These are phyloP conservation scores for Drosophila varians DNA, from an alignment of 1,140 invertebrate genomes.

Conservation along the genomic window DNA sequence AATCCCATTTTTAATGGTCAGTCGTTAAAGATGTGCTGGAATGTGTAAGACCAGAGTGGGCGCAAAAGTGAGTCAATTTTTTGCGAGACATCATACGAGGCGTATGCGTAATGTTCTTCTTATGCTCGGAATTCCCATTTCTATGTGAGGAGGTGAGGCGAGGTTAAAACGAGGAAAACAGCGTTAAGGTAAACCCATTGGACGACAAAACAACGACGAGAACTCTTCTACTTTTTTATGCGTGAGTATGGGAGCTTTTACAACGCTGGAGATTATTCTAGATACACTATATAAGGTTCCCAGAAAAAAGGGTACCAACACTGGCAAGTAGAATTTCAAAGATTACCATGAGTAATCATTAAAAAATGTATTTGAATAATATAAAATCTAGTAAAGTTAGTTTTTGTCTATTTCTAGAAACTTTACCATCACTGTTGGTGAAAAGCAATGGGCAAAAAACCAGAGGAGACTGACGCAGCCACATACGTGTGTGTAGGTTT, in stretches of 20 bases:
- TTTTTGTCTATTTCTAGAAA: slow-evolving; percentile 3
- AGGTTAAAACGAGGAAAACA: not conserved
- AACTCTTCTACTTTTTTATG: slow-evolving; percentile 36
- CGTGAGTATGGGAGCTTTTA: slow-evolving; percentile 13
- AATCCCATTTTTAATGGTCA: slow-evolving; percentile 18
- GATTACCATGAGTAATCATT: too few species aligned
- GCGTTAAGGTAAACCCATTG: slow-evolving; percentile 40
- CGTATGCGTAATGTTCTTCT: slow-evolving; percentile 53
- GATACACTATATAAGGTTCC: not conserved
- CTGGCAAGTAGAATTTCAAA: too few species aligned
- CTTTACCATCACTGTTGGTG: slow-evolving; percentile 8
- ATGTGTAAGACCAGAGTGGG: too few species aligned
- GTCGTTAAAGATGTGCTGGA: slow-evolving; percentile 29
- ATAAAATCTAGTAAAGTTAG: not conserved
- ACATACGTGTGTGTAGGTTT: slow-evolving; percentile 29
- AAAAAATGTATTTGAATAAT: too few species aligned
- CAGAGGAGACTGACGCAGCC: slow-evolving; percentile 13
- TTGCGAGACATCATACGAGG: slow-evolving; percentile 22
- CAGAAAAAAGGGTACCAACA: too few species aligned
- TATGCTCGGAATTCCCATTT: slow-evolving; percentile 26
- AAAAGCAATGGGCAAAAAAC: slow-evolving; percentile 25
- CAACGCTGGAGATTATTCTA: not conserved
- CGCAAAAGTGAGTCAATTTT: slow-evolving; percentile 35
- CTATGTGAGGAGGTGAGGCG: not conserved
- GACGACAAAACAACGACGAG: slow-evolving; percentile 44